phyloP scores from a whole-genome alignment of 2,888 invertebrate species.

The Meiosimyza platycephala region DNA sequence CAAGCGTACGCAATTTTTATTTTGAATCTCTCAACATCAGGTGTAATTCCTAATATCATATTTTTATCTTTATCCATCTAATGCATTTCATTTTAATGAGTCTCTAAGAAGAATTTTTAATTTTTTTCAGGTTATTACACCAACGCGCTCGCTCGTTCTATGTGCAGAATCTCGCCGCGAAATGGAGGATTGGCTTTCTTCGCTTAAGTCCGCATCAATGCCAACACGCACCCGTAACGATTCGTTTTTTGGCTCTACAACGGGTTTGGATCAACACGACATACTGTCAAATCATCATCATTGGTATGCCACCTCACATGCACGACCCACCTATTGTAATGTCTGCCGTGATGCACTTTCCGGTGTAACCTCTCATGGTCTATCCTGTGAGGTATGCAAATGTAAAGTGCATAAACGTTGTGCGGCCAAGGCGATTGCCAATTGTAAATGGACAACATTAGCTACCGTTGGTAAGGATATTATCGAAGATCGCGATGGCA shows the following conservation, averaged over 20 bases:
- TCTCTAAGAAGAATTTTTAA: no score
- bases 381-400: conserved; percentile 97
- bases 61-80: no score
- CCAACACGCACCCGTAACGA: conserved; percentile 65
- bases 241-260: conserved; percentile 64
- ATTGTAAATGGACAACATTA: conserved; percentile 98
- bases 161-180: conserved; percentile 84
- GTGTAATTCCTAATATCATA: no score
- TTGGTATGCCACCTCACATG: conserved; percentile 94
- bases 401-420: conserved; percentile 97
- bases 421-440: conserved; percentile 90
- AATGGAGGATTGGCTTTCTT: conserved; percentile 93
- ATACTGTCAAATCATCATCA: conserved; percentile 78
- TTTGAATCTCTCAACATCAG: no score
- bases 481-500: conserved; percentile 92
- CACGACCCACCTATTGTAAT: conserved; percentile 96
- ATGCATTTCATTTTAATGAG: no score
- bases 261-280: conserved; percentile 71
- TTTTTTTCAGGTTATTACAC: conserved; percentile 71
- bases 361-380: conserved; percentile 94
- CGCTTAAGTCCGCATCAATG: conserved; percentile 79
- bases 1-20: no score
- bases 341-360: conserved; percentile 93
- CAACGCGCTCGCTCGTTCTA: conserved; percentile 81
- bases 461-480: conserved; percentile 95